A percentile compares a stretch with the other conserved stretches of the same genome.
phyloP scores from a whole-genome alignment of 1,140 invertebrate species.

The Chionoecetes opilio region DNA sequence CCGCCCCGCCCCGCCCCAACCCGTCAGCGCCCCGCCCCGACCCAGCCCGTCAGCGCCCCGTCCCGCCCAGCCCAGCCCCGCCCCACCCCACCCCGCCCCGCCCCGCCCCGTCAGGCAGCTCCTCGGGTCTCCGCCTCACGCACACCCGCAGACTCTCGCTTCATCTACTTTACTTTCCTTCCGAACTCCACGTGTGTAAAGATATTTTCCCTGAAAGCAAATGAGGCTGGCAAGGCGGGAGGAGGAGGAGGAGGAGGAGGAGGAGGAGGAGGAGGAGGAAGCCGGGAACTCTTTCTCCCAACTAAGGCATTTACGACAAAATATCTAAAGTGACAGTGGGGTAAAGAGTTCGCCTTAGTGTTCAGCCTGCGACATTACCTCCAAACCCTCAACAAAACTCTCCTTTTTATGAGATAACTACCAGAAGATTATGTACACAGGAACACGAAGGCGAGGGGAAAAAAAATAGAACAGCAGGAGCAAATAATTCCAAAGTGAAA shows the following conservation, averaged over 20 bases:
- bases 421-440: not conserved
- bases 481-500: conserved; percentile 2
- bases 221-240: not conserved
- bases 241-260: no score
- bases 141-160: not conserved
- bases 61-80: no score
- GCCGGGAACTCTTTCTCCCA: not conserved
- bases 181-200: conserved; percentile 27
- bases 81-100: no score
- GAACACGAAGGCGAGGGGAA: not conserved
- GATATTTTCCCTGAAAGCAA: not conserved
- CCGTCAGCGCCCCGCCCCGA: no score
- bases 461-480: not conserved
- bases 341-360: conserved; percentile 18
- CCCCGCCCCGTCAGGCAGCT: no score
- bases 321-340: conserved; percentile 28
- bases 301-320: not conserved
- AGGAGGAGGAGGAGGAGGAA: no score
- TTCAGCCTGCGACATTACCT: conserved; percentile 5
- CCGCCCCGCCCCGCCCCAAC: no score
- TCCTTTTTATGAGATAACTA: conserved; percentile 11
- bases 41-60: no score
- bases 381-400: not conserved
- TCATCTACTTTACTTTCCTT: not conserved
- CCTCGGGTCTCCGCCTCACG: not conserved